Evolutionary conservation across 2,113 vertebrate genomes (phyloP), one percentile per base, ranked within the genome.

Genomic region (Clarias batrachus): DNA sequence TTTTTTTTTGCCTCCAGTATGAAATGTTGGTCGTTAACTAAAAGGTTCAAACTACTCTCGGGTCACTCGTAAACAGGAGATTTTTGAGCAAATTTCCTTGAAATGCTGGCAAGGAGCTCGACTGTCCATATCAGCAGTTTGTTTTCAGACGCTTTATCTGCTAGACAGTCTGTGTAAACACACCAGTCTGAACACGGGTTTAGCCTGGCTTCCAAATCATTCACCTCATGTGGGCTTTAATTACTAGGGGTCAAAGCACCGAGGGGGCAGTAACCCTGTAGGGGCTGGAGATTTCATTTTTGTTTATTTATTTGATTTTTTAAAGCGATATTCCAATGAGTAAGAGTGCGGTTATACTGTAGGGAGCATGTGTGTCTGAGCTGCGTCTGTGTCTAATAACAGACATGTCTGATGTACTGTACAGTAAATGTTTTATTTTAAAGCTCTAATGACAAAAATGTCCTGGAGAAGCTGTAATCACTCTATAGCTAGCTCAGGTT

Each of bases 101-200:
- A 88, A 91, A 88, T 68, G 83, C 77, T 89, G 90, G 90, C 68
- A 82, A 89, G 84, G 48, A 80, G 59, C 41, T 86, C 80, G 48
- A 41, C 30, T 82, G 27, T 79, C 78, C 73, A 66, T 77, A 70
- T 86, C 76, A 73, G 23, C 82, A 54, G 89, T 88, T 87, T 88
- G 85, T 84, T 87, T 87, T 89, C 81, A 80, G 83, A 73, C 41
- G 41, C 63, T 73, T 89, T 91, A 88, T 90, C 89, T 86, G 89
- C 76, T 87, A 86, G 86, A 86, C 89, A 68, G 90, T 90, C 90
- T 88, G 88, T 85, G 90, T 88, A 91, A 90, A 90, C 90, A 85
- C 33, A 59, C 33, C 62, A n/a, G 86, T 88, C 90, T 89, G 85
- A 63, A 86, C 87, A 83, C 76, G 23, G 59, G 25, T 63, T 30